Conservation (phyloP, 2,888 invertebrate genomes). For the Ormyrus thymus region DNA sequence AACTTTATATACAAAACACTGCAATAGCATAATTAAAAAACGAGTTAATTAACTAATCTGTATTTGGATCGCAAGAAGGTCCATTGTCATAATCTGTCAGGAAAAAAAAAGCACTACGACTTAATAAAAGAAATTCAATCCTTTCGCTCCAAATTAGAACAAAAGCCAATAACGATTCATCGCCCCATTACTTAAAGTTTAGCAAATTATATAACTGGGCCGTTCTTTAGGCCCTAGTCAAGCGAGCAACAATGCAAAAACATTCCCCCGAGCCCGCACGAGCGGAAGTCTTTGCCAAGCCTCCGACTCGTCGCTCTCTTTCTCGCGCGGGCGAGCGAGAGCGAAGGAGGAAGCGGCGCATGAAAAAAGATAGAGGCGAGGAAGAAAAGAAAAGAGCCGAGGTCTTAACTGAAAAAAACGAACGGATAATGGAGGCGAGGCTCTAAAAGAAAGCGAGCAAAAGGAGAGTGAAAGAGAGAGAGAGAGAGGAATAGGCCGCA, state of each 20-base stretch:
- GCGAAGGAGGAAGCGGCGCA: constrained; percentile 23
- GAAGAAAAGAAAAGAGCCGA: constrained; percentile 32
- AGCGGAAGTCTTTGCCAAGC: background rate
- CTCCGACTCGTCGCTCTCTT: constrained; percentile 3
- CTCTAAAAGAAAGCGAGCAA: constrained; percentile 31
- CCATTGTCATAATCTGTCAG: too few relatives aligned
- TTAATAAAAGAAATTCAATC: background rate
- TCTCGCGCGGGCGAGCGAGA: too few relatives aligned
- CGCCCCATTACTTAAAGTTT: constrained; percentile 16
- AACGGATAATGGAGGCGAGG: constrained; percentile 46
- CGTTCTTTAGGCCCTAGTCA: constrained; percentile 12
- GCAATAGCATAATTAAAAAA: too few relatives aligned
- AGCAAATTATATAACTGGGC: constrained; percentile 28
- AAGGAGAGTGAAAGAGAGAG: constrained; percentile 16
- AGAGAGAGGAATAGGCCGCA: constrained; percentile 26
- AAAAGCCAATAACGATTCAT: constrained; percentile 22
- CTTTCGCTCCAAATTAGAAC: constrained; percentile 8
- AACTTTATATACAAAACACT: too few relatives aligned
- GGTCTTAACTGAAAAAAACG: constrained; percentile 52
- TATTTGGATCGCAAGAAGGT: too few relatives aligned
- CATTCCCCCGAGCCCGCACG: constrained; percentile 18
- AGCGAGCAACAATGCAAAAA: constrained; percentile 41
- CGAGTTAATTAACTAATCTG: too few relatives aligned
- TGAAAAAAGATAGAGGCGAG: background rate
- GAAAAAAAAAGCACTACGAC: too few relatives aligned